phyloP scores from a whole-genome alignment of 2,888 invertebrate genomes.

The Eupithecia insigniata region DNA sequence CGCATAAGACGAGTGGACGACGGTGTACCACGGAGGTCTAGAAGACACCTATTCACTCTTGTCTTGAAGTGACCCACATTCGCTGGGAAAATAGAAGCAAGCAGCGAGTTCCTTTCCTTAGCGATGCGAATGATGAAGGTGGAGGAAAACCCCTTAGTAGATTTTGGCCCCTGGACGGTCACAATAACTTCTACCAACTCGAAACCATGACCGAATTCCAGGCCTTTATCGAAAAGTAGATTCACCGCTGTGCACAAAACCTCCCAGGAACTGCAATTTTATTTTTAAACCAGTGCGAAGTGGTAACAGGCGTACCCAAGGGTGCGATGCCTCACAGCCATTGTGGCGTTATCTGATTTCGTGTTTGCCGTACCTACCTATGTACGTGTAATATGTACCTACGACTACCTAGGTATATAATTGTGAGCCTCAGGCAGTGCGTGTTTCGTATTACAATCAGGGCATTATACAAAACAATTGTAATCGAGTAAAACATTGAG shows the following conservation, averaged over 20 bases:
- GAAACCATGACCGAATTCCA: neutral
- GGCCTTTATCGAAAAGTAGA: neutral
- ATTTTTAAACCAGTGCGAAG: slow-evolving; percentile 13
- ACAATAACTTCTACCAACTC: neutral
- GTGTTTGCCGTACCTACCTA: neutral
- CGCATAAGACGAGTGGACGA: no score
- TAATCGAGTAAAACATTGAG: neutral
- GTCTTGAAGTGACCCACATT: no score
- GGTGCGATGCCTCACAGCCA: slow-evolving; percentile 27
- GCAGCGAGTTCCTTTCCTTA: no score
- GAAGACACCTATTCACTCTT: no score
- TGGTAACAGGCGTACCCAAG: slow-evolving; percentile 24
- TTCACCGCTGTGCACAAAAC: neutral
- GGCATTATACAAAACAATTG: neutral
- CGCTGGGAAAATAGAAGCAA: no score
- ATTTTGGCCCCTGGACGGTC: neutral
- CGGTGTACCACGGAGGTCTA: no score
- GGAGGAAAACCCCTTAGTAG: no score
- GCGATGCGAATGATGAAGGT: no score
- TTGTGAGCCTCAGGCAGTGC: neutral
- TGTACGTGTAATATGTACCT: neutral
- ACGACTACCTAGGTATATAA: neutral
- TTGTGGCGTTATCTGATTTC: slow-evolving; percentile 27
- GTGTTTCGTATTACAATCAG: neutral
- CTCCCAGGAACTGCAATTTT: neutral